Evolutionary conservation across 2,888 invertebrate genomes (phyloP).

Genomic region (Yponomeuta sedellus): DNA sequence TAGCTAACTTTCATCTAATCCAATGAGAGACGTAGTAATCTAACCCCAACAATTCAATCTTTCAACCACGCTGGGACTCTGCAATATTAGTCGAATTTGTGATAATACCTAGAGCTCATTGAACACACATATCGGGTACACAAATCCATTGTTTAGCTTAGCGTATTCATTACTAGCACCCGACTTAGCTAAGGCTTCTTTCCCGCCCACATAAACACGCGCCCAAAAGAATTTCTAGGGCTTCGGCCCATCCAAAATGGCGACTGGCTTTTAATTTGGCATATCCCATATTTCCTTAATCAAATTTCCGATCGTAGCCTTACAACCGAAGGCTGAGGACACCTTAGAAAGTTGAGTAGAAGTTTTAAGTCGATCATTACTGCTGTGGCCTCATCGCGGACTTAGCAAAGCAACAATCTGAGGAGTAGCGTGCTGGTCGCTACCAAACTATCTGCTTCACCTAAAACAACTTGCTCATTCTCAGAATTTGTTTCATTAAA

Average conservation of each 20-base stretch:
- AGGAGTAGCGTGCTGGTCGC: neutral
- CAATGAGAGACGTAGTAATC: too few relatives aligned
- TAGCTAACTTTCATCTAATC: too few relatives aligned
- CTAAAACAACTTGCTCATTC: conserved; percentile 54
- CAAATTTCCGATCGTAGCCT: conserved; percentile 15
- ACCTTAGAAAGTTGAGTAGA: conserved; percentile 4
- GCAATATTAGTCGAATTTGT: neutral
- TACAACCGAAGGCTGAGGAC: conserved; percentile 1
- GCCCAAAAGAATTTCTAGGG: conserved; percentile 51
- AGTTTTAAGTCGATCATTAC: conserved; percentile 3
- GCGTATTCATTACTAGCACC: conserved; percentile 1
- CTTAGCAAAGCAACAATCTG: neutral
- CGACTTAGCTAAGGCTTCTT: conserved; percentile 43
- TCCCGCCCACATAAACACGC: conserved; percentile 46
- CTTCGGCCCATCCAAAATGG: conserved; percentile 40
- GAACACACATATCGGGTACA: neutral
- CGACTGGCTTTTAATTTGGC: conserved; percentile 36
- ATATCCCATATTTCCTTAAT: conserved; percentile 23
- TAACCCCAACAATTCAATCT: too few relatives aligned
- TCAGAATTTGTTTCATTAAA: conserved; percentile 71
- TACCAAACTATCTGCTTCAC: neutral
- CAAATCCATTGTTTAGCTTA: conserved; percentile 1
- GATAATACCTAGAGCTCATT: neutral
- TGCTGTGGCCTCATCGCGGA: neutral
- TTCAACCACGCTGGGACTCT: neutral